These are phyloP conservation scores for Rotaria socialis DNA, from an alignment of 2,888 invertebrate genomes.

Conservation along the genomic window DNA sequence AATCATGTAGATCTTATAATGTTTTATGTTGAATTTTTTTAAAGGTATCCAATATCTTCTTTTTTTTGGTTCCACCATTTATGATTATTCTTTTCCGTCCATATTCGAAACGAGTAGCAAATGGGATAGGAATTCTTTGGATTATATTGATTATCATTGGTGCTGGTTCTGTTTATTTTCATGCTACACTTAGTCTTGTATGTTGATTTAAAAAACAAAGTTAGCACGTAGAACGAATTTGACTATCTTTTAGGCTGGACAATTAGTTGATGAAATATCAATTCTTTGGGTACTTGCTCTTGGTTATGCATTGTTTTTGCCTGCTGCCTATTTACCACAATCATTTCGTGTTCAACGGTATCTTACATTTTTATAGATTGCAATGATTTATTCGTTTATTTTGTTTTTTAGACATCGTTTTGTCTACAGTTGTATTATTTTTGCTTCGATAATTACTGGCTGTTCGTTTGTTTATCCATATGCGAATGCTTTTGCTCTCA, in stretches of 20 bases:
- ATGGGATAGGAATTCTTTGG: slow-evolving; percentile 75
- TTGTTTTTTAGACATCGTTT: slow-evolving; percentile 14
- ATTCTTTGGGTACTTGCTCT: slow-evolving; percentile 78
- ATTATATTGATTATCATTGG: slow-evolving; percentile 73
- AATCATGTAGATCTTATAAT: neutral
- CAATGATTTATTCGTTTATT: too few species aligned
- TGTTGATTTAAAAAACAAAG: neutral
- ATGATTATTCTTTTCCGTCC: slow-evolving; percentile 74
- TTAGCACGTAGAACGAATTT: neutral
- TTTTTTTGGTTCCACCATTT: slow-evolving; percentile 72
- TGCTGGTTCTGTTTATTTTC: slow-evolving; percentile 76
- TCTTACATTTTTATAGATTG: neutral
- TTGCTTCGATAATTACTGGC: slow-evolving; percentile 62
- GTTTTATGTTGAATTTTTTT: neutral
- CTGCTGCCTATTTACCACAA: slow-evolving; percentile 49
- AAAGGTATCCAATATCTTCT: slow-evolving; percentile 66
- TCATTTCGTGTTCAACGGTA: slow-evolving; percentile 51
- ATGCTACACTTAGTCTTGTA: slow-evolving; percentile 75
- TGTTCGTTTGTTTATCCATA: slow-evolving; percentile 72
- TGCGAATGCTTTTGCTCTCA: slow-evolving; percentile 76
- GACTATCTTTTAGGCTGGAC: slow-evolving; percentile 61
- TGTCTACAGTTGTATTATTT: neutral
- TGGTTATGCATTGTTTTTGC: slow-evolving; percentile 69
- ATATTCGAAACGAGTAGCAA: slow-evolving; percentile 69
- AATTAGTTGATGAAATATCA: slow-evolving; percentile 74